Evolutionary conservation across 2,888 invertebrate genomes (phyloP).

Genomic region (Heteromurus nitidus): DNA sequence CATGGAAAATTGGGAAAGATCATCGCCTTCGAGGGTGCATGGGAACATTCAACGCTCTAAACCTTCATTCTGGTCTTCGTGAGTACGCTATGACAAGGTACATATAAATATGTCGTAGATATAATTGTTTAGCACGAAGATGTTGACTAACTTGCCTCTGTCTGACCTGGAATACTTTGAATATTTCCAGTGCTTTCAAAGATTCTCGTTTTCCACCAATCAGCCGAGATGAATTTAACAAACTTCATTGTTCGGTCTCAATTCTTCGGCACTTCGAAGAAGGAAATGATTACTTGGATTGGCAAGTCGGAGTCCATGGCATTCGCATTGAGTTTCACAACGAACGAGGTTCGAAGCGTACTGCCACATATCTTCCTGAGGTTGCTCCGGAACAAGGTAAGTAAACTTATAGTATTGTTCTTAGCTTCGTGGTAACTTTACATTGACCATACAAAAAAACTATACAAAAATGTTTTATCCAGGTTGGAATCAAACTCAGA

Average conservation of each 20-base stretch:
- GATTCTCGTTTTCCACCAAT: constrained; percentile 98
- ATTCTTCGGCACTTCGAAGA: constrained; percentile 97
- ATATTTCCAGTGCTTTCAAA: constrained; percentile 88
- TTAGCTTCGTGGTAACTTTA: neutral
- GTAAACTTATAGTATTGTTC: neutral
- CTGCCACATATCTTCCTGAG: constrained; percentile 98
- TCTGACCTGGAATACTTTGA: neutral
- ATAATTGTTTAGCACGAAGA: neutral
- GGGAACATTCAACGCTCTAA: constrained; percentile 98
- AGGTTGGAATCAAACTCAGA: constrained; percentile 99
- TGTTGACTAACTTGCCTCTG: neutral
- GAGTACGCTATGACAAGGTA: constrained; percentile 96
- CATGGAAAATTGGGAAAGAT: constrained; percentile 98
- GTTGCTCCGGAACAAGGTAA: constrained; percentile 98
- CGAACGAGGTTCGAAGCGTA: constrained; percentile 93
- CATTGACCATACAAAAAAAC: too few species aligned
- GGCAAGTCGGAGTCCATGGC: constrained; percentile 98
- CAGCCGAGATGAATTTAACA: constrained; percentile 92
- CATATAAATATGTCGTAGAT: constrained; percentile 56
- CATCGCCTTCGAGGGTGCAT: constrained; percentile 97
- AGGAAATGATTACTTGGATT: constrained; percentile 94
- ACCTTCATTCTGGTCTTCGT: constrained; percentile 92
- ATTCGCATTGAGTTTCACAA: constrained; percentile 98
- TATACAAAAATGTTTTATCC: constrained; percentile 72
- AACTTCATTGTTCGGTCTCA: constrained; percentile 95